Percentiles rank a stretch among this genome's conserved stretches.
Conservation (phyloP, 2,113 vertebrate genomes). For the Dermatemys mawii region DNA sequence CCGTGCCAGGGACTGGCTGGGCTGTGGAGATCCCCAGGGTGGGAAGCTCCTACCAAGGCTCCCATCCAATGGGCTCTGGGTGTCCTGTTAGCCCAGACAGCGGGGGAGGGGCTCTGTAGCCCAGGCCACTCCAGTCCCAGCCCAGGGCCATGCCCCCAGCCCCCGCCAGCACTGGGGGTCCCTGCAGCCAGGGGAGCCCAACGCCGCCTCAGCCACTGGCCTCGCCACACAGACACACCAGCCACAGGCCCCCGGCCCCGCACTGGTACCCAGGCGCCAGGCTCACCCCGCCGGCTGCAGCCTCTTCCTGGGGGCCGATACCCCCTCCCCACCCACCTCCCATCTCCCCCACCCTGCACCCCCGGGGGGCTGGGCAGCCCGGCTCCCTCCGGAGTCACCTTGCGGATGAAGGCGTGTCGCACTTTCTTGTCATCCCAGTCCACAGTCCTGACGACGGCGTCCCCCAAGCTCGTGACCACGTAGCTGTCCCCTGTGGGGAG, state of each 20-base stretch:
- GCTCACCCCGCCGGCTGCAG: no score
- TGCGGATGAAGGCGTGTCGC: slow-evolving; percentile 88
- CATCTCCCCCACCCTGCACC: not conserved
- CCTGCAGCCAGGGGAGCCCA: no score
- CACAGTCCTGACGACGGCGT: slow-evolving; percentile 76
- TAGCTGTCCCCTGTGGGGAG: not conserved
- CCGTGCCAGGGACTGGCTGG: not conserved
- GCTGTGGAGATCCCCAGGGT: not conserved
- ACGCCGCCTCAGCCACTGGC: not conserved
- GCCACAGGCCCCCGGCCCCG: not conserved
- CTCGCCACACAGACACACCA: not conserved
- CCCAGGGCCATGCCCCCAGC: no score
- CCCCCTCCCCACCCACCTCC: no score
- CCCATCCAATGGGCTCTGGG: not conserved
- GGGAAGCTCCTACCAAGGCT: not conserved
- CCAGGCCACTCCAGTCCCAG: no score
- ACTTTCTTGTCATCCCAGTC: slow-evolving; percentile 82
- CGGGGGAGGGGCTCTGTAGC: not conserved
- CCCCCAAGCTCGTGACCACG: slow-evolving; percentile 37
- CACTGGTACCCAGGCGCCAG: not conserved
- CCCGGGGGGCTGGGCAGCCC: rapidly evolving
- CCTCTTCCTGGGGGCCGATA: no score
- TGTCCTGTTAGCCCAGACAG: not conserved
- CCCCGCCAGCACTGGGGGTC: no score
- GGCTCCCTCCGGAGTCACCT: slow-evolving; percentile 74